Percentiles rank a stretch among this genome's conserved stretches.
phyloP scores from a whole-genome alignment of 2,113 vertebrate species.

The Epinephelus lanceolatus region DNA sequence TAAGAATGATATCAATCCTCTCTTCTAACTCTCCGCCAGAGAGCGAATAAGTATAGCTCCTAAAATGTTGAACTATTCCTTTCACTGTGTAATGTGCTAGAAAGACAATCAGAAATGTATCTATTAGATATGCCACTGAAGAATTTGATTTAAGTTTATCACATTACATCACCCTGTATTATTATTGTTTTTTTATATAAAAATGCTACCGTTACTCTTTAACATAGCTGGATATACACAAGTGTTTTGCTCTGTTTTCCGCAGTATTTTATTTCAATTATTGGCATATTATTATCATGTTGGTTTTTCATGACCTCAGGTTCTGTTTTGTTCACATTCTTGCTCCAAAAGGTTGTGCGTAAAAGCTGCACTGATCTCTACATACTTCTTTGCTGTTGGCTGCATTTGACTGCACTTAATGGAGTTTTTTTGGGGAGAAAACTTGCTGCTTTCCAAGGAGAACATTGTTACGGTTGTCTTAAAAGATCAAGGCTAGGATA shows the following conservation, averaged over 20 bases:
- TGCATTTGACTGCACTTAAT: conserved; percentile 13
- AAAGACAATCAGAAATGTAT: too few relatives aligned
- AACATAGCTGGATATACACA: too few relatives aligned
- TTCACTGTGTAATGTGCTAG: too few relatives aligned
- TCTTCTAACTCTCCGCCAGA: not conserved
- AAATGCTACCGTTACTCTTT: too few relatives aligned
- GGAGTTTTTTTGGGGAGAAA: not conserved
- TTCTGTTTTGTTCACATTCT: not conserved
- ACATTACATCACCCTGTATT: too few relatives aligned
- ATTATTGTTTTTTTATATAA: too few relatives aligned
- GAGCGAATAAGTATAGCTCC: not conserved
- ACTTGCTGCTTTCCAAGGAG: conserved; percentile 21
- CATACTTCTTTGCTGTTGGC: conserved; percentile 5
- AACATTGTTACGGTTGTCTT: conserved; percentile 46
- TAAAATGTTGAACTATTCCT: too few relatives aligned
- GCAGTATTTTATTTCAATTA: too few relatives aligned
- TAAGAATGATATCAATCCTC: too few relatives aligned
- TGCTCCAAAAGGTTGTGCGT: not conserved
- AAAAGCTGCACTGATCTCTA: not conserved
- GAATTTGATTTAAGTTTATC: too few relatives aligned
- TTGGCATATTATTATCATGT: not conserved
- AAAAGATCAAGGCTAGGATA: conserved; percentile 37
- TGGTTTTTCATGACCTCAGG: not conserved
- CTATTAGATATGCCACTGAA: too few relatives aligned
- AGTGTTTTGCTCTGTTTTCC: too few relatives aligned